Evolutionary conservation across 2,888 invertebrate species (phyloP), one percentile per base, ranked within the genome.

Genomic region (Napeogenes inachia): DNA sequence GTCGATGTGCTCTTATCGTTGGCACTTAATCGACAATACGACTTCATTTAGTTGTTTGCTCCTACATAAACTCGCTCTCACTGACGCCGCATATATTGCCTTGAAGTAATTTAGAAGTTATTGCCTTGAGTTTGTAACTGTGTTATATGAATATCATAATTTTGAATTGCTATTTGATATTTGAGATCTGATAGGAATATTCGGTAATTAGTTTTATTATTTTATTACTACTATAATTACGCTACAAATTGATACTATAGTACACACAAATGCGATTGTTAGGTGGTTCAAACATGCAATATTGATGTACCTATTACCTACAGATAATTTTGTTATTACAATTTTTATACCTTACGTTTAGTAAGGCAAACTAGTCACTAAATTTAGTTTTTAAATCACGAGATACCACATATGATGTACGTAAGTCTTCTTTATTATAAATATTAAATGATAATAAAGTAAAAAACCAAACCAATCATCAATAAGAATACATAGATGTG

Each of bases 81-180:
- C 53, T 59, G 54, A 42, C 42, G 38, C 54, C 35, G 21, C 38
- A 50, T 30, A 57, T 57, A 55, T 56, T 57, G 57, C 61, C 21
- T 61, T 53, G 64, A 60, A 59, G 60, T 59, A 65, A 60, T 58
- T 61, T 53, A 59, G 57, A 57, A 63, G 65, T 63, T 66, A 66
- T 63, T 59, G 54, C 63, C 54, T 58, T 38, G 45, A 42, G 54
- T 63, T 63, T 61, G 61, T 46, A 63, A 66, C 63, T 54, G 42
- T 33, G 32, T 55, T 60, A 50, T 47, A 12, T 57, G 50, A 50
- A 46, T 45, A 35, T 50, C n/a, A 50, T 50, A 13, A 50, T 50
- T 8, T 50, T 30, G 50, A 50, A 50, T 30, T 50, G 50, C 12
- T 6, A 30, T 30, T 21, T 50, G 50, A 50, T 30, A 50, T 42